Base-by-base conservation (phyloP, 2,113 vertebrate species). In the Cyanoramphus novaezelandiae region DNA sequence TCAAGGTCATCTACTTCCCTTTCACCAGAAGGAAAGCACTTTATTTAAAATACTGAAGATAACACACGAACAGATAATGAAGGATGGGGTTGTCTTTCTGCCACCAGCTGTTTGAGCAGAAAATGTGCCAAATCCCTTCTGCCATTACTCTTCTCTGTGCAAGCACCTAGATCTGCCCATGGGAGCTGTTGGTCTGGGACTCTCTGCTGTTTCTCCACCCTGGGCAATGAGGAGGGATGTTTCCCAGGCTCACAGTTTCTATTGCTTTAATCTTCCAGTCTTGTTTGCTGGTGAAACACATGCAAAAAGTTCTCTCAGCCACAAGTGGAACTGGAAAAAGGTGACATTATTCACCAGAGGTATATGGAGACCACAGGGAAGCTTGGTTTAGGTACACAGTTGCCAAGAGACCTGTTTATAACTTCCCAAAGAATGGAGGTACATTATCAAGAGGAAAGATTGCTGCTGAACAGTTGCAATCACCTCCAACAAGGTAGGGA, bases 321-420 rank as follows among this genome's bases (percentile, higher is more conserved):
- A 55, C 14, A 81, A 76, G 43, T 17, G 10, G 21, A 92, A 49
- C 24, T 64, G 43, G 43, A 31, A 64, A 53, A 71, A 68, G 14
- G 21, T 72, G 39, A 27, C 33, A 9, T 53, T 70, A 53, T 59
- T 80, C 29, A 33, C 19, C 14, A 59, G 31, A 49, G 21, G 21
- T 14, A n/a, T 2, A 0, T 5, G 6, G 31, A 49, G 12, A 55
- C 28, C 57, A 31, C 52, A 33, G 0, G 2, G 7, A 72, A 69
- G 55, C 19, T 39, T 65, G 12, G 18, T 41, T 93, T 60, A 31
- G 27, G 18, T 46, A 12, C n/a, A 27, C 7, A 1, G 27, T 75
- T 79, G 14, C 28, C 50, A 25, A 33, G 70, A 78, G 23, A 74
- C 18, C 17, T 2, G 3, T 71, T 95, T 71, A 16, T 75, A 59